Evolutionary conservation across 2,888 invertebrate species (phyloP), one percentile per base, ranked within the genome.

Genomic region (Pasiphila rectangulata): DNA sequence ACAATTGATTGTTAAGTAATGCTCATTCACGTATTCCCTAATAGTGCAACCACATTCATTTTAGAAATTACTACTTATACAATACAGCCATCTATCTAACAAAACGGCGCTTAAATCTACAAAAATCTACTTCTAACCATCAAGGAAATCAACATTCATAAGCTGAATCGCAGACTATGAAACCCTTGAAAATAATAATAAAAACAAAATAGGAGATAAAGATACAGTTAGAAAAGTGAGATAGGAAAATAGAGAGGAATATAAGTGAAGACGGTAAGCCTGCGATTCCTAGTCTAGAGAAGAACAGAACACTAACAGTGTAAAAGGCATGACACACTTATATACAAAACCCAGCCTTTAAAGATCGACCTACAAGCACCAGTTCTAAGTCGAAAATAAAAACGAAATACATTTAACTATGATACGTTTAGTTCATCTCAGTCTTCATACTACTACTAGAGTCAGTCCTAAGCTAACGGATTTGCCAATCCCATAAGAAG

Each of bases 321-420:
- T 83, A 79, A 82, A 82, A 83, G 82, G 85, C 85, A 69, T 78
- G 73, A 72, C 69, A 82, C 79, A 83, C 77, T 73, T 87, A 85
- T 86, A 78, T 87, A 87, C 84, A 86, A 82, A 85, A 84, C 83
- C 86, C 84, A 87, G 87, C 87, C 85, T 86, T 83, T 79, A 77
- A 54, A 85, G 83, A 84, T 86, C 87, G 79, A 85, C 80, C 88
- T 88, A 88, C 83, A 87, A 88, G 88, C 88, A 88, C 88, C 88
- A 87, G 84, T 84, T 74, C 88, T 87, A 87, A 84, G 79, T 87
- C 76, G 86, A 84, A 86, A 84, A 82, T 72, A 79, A 83, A 54
- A 85, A 81, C 69, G 73, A 82, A 82, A 81, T 76, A 85, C 79
- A 79, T 77, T 79, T 79, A 70, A 67, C 55, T 59, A 87, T 84